A percentile compares a stretch with the other conserved stretches of the same genome.
Evolutionary conservation across 1,140 invertebrate genomes (phyloP).

Genomic region (Apis dorsata): DNA sequence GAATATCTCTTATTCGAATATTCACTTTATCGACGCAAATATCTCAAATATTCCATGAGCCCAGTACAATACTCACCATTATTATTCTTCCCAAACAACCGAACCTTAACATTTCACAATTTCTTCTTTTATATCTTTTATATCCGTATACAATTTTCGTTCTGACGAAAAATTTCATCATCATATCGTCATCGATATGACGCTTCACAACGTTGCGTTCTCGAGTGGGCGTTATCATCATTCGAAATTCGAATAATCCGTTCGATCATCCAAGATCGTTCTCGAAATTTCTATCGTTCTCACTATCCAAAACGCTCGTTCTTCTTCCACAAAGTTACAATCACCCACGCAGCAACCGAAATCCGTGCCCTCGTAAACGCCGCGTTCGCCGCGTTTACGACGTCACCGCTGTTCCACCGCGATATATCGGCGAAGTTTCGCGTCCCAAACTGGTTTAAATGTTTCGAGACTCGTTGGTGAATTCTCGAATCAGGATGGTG

Average conservation of each 20-base stretch:
- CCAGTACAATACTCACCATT: neutral
- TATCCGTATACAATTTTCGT: no score
- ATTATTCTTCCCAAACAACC: no score
- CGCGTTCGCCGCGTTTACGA: conserved; percentile 58
- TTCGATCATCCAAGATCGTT: no score
- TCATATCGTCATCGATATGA: no score
- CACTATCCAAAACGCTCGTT: no score
- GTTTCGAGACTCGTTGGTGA: neutral
- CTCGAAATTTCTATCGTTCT: no score
- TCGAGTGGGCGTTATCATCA: neutral
- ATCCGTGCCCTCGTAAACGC: conserved; percentile 57
- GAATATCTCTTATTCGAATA: no score
- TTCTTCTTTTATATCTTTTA: no score
- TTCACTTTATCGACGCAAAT: no score
- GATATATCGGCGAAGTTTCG: conserved; percentile 51
- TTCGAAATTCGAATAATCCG: neutral
- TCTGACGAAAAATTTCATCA: no score
- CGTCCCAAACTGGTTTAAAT: conserved; percentile 10
- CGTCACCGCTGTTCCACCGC: conserved; percentile 1
- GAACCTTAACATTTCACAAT: no score
- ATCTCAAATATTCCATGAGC: neutral
- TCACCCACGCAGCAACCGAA: conserved; percentile 1
- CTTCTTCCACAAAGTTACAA: conserved; percentile 24
- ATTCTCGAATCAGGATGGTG: neutral
- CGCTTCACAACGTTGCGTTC: no score